These are phyloP conservation scores for Sycobia sp. DNA, from an alignment of 1,140 invertebrate species.

Conservation along the genomic window DNA sequence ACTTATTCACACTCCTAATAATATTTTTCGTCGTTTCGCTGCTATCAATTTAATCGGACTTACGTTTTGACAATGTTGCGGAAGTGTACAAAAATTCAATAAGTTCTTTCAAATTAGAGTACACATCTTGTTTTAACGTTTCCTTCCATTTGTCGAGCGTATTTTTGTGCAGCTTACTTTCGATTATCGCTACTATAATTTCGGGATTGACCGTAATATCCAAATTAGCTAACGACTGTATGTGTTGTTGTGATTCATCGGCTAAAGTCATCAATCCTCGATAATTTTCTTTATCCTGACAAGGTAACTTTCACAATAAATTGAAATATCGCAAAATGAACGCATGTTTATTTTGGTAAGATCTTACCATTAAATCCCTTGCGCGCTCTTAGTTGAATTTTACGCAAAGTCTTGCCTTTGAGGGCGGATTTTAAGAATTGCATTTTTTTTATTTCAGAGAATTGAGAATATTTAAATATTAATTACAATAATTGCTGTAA, in stretches of 20 bases:
- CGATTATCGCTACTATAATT: constrained; percentile 1
- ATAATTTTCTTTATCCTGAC: too few relatives aligned
- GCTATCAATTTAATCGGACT: constrained; percentile 1
- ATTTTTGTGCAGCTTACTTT: constrained; percentile 8
- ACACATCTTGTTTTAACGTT: background rate
- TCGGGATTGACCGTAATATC: background rate
- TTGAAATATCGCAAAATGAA: constrained; percentile 4
- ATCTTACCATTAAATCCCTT: too few relatives aligned
- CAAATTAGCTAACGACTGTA: background rate
- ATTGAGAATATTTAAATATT: too few relatives aligned
- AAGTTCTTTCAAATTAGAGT: constrained; percentile 4
- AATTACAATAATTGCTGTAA: too few relatives aligned
- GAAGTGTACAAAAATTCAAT: constrained; percentile 9
- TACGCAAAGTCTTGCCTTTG: constrained; percentile 5
- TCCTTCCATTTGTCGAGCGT: constrained; percentile 12
- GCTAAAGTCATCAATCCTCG: constrained; percentile 8
- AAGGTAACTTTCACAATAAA: background rate
- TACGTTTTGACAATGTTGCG: constrained; percentile 10
- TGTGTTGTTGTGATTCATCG: constrained; percentile 10
- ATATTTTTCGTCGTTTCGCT: background rate
- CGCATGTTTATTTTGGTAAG: too few relatives aligned
- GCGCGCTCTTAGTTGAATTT: too few relatives aligned
- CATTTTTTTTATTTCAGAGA: too few relatives aligned
- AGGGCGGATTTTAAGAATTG: too few relatives aligned
- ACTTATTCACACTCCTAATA: too few relatives aligned